Evolutionary conservation across 2,888 invertebrate genomes (phyloP), one percentile per base, ranked within the genome.

Genomic region (Morpho achilles): DNA sequence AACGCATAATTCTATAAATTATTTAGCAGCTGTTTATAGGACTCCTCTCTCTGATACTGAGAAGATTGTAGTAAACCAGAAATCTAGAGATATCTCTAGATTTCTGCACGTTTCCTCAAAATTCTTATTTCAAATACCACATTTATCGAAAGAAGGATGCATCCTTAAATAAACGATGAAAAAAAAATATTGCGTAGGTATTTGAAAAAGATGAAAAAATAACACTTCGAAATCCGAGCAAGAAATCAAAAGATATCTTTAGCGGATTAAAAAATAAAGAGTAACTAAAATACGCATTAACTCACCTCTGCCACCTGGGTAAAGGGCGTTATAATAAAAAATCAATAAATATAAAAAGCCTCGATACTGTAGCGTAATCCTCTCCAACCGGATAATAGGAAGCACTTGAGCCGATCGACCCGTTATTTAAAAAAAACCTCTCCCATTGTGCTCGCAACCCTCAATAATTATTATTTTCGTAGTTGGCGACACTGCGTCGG

Each of bases 391-490:
- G 77, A 82, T 82, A 84, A 89, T 84, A 84, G 87, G 87, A 84
- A 87, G 82, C 84, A 87, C 89, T 89, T 84, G 86, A 88, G 83
- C 82, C 86, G 82, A 82, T 84, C 84, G 84, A 83, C 79, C 82
- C 84, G 86, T 83, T 87, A 86, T 82, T 85, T 77, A 76, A 77
- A 80, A 82, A 85, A 82, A 80, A 76, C 56, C 68, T 67, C 67
- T 72, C 44, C 55, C 10, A 54, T 55, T 55, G 55, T 87, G 70
- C 68, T 75, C 74, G 75, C 82, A 82, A 74, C 89, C 88, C 89
- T 79, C 80, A 83, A 87, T 89, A 89, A 89, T 90, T 88, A 89
- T 89, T 88, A 89, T 90, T 89, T 88, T 89, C 83, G 84, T 87
- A 87, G 87, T 87, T 87, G 87, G 88, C 87, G 87, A 90, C 89